A percentile compares a stretch with the other conserved stretches of the same genome.
Evolutionary conservation across 2,888 invertebrate genomes (phyloP).

Genomic region (Masnerella sp.): DNA sequence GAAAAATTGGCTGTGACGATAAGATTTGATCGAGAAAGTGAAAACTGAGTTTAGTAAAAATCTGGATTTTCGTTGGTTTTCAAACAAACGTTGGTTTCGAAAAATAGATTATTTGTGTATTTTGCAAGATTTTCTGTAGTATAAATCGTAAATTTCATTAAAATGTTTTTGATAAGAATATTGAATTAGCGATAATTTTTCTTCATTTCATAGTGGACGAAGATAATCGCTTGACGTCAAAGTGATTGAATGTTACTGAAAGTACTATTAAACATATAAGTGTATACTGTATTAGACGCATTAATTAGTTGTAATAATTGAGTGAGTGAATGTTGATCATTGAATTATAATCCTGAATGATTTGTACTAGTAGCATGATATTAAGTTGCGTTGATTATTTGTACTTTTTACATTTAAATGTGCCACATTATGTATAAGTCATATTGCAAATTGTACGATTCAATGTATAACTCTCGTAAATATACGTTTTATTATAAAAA

Average conservation of each 20-base stretch:
- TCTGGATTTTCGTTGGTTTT: background rate
- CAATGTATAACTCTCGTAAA: conserved; percentile 24
- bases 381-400: conserved; percentile 33
- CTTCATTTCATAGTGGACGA: conserved; percentile 5
- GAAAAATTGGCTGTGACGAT: conserved; percentile 8
- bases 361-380: conserved; percentile 9
- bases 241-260: conserved; percentile 27
- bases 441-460: conserved; percentile 23
- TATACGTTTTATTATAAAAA: conserved; percentile 27
- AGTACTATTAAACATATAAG: conserved; percentile 14
- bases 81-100: background rate
- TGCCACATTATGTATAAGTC: conserved; percentile 26
- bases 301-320: conserved; percentile 6
- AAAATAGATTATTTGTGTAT: background rate
- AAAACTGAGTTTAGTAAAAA: no score
- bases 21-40: background rate
- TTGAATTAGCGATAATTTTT: background rate
- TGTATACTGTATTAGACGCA: conserved; percentile 2
- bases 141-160: no score
- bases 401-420: conserved; percentile 36
- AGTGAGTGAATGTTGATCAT: background rate
- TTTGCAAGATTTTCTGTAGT: no score
- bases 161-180: no score
- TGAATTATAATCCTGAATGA: conserved; percentile 10
- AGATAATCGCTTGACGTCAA: conserved; percentile 12